A percentile compares a stretch with the other conserved stretches of the same genome.
phyloP scores from a whole-genome alignment of 2,113 vertebrate genomes.

The Lophius piscatorius region DNA sequence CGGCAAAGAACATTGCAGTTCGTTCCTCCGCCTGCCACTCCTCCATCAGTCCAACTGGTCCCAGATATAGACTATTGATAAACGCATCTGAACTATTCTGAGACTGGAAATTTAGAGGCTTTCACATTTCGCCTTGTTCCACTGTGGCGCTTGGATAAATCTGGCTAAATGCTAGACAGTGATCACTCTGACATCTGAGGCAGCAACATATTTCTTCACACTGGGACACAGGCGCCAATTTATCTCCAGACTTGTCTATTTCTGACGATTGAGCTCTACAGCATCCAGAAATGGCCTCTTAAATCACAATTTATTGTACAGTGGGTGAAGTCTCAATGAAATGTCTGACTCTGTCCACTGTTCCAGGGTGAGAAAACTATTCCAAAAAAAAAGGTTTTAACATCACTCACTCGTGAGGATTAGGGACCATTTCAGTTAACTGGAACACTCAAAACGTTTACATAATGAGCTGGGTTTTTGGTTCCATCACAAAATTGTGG shows the following conservation, averaged over 20 bases:
- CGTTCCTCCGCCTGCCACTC: slow-evolving; percentile 82
- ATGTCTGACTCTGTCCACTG: slow-evolving; percentile 86
- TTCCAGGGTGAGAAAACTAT: slow-evolving; percentile 92
- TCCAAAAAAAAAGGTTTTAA: slow-evolving; percentile 67
- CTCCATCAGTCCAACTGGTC: slow-evolving; percentile 89
- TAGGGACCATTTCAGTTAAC: slow-evolving; percentile 16
- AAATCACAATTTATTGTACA: slow-evolving; percentile 95
- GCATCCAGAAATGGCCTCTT: slow-evolving; percentile 93
- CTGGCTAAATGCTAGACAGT: slow-evolving; percentile 89
- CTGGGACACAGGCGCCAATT: slow-evolving; percentile 83
- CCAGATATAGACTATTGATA: slow-evolving; percentile 89
- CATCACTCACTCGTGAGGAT: slow-evolving; percentile 34
- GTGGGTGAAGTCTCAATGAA: slow-evolving; percentile 87
- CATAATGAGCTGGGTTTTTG: slow-evolving; percentile 12
- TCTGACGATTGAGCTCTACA: slow-evolving; percentile 93
- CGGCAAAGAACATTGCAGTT: slow-evolving; percentile 82
- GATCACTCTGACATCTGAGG: slow-evolving; percentile 84
- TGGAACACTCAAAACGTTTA: slow-evolving; percentile 13
- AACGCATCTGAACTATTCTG: slow-evolving; percentile 93
- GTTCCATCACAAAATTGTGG: slow-evolving; percentile 4
- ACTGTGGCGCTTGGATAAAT: slow-evolving; percentile 87
- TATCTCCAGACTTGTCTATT: slow-evolving; percentile 88
- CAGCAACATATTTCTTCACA: slow-evolving; percentile 84
- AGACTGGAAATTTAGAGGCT: slow-evolving; percentile 85
- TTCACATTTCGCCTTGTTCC: slow-evolving; percentile 87